These are phyloP conservation scores for Miniopterus natalensis DNA, from an alignment of 2,113 vertebrate species.

Conservation along the genomic window DNA sequence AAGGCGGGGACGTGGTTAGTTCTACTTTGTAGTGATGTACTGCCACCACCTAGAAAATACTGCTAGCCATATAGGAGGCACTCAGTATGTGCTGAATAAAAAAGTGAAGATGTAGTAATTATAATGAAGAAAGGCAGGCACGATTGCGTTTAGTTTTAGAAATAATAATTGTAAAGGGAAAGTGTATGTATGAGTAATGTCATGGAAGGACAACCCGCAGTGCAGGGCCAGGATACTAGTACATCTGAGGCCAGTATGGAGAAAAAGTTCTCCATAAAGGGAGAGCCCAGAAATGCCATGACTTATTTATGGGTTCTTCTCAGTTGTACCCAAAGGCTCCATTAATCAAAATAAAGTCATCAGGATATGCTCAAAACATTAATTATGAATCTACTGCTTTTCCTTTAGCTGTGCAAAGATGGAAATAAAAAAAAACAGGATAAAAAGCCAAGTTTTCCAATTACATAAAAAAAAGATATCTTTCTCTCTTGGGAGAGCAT, in stretches of 20 bases:
- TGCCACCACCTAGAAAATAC: conserved; percentile 32
- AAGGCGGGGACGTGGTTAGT: not conserved
- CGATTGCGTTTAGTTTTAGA: not conserved
- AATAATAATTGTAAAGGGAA: conserved; percentile 2
- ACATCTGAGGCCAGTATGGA: not conserved
- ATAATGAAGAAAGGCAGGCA: not conserved
- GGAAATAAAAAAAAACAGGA: conserved; percentile 7
- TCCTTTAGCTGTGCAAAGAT: not conserved
- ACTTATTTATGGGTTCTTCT: conserved; percentile 1
- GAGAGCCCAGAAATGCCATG: not conserved
- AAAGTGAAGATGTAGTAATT: not conserved
- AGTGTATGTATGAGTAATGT: not conserved
- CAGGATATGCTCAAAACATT: conserved; percentile 6
- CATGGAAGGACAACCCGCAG: not conserved
- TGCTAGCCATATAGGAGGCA: not conserved
- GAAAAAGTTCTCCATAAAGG: not conserved
- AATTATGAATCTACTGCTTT: conserved; percentile 19
- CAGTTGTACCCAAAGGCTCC: not conserved
- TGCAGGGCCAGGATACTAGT: not conserved
- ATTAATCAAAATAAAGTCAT: conserved; percentile 52
- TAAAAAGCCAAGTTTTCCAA: not conserved
- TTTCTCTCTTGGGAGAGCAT: not conserved
- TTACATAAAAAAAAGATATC: conserved; percentile 16
- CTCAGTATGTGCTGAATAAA: conserved; percentile 20
- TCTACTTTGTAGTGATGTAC: not conserved